Evolutionary conservation across 2,113 vertebrate genomes (phyloP), one percentile per base, ranked within the genome.

Genomic region (Eupsittula cactorum): DNA sequence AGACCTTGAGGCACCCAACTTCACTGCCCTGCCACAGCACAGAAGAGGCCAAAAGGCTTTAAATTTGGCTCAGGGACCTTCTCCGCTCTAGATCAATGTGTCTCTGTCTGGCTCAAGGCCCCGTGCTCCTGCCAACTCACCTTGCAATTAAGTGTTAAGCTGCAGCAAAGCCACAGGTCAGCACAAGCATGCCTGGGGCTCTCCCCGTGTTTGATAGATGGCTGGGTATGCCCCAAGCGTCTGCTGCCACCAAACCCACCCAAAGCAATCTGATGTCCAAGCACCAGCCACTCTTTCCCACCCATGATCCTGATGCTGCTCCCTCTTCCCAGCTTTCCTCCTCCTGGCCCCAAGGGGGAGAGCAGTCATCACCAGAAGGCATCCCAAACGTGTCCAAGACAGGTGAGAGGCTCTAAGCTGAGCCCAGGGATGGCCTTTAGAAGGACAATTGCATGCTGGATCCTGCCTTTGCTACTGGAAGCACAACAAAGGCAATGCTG

Each of bases 241-340:
- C 74, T 65, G 67, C 46, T 90, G 37, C 60, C 83, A 75, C 39
- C 83, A 89, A 77, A 70, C 10, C 41, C 73, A 53, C 31, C 35
- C 67, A 44, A 55, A 79, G 33, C 55, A 60, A 44, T 20, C 52
- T 5, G 0, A 13, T 0, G 0, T 39, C 31, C 0, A 0, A 28
- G 31, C 71, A 59, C 21, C 67, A 60, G 25, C 49, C 62, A 13
- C 67, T 24, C 50, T 59, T n/a, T 37, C 41, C 59, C 49, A 49
- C 24, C 16, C 68, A 12, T 1, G 2, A 4, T 70, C 68, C 60
- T n/a, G 29, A 60, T 0, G 2, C 33, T 44, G 41, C 29, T 44
- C 29, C 60, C 52, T 24, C 3, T 65, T 84, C 35, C 42, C 73
- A 59, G 60, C 18, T 60, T 69, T 69, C 23, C 49, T 78, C 59